phyloP scores from a whole-genome alignment of 2,888 invertebrate species.

The Pammene fasciana region DNA sequence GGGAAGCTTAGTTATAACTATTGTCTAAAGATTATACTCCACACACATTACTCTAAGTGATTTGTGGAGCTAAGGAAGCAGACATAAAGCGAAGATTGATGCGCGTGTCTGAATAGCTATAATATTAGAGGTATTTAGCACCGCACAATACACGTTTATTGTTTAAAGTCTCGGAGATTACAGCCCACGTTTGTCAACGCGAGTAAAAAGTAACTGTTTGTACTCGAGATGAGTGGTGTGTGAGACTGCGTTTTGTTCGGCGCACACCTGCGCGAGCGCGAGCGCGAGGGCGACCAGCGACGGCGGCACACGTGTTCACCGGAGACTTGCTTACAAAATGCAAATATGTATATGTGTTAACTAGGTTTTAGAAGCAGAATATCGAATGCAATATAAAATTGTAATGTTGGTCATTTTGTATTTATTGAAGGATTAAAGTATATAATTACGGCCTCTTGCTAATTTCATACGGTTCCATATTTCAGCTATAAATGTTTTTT shows the following conservation, averaged over 20 bases:
- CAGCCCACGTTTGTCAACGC: constrained; percentile 35
- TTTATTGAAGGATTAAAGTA: too few species aligned
- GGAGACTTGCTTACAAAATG: background rate
- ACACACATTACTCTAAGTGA: constrained; percentile 15
- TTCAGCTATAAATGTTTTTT: too few species aligned
- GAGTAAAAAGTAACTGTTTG: constrained; percentile 34
- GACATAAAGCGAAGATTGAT: constrained; percentile 29
- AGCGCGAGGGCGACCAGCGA: constrained; percentile 2
- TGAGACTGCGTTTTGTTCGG: constrained; percentile 11
- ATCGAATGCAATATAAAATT: too few species aligned
- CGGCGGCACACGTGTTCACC: background rate
- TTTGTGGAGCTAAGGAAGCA: constrained; percentile 4
- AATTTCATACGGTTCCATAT: too few species aligned
- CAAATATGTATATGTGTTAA: too few species aligned
- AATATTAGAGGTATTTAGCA: constrained; percentile 30
- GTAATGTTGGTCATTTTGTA: too few species aligned
- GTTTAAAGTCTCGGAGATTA: constrained; percentile 25
- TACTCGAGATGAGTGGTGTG: constrained; percentile 7
- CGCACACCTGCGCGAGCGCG: constrained; percentile 24
- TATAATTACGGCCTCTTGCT: too few species aligned
- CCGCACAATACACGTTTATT: constrained; percentile 30
- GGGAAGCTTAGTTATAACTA: constrained; percentile 14
- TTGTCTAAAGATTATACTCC: constrained; percentile 7
- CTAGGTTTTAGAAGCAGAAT: too few species aligned
- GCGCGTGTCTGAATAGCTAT: constrained; percentile 14